These are phyloP conservation scores for Neoscelio sp. DNA, from an alignment of 2,888 invertebrate genomes.

Conservation along the genomic window DNA sequence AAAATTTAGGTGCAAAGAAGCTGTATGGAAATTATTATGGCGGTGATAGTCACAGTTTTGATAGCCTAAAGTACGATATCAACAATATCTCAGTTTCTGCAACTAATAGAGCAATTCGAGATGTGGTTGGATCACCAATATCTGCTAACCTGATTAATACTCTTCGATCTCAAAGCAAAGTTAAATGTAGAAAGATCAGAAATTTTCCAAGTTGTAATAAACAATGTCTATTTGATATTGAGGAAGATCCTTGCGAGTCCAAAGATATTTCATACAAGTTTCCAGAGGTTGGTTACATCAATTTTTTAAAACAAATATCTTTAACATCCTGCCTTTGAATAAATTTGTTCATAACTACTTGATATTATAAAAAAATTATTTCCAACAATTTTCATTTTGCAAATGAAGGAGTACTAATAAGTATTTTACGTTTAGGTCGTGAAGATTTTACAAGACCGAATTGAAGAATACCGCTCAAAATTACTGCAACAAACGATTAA, in stretches of 20 bases:
- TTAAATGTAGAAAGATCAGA: slow-evolving; percentile 64
- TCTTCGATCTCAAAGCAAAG: slow-evolving; percentile 36
- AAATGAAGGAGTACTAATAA: no score
- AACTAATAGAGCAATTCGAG: neutral
- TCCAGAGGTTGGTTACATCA: slow-evolving; percentile 69
- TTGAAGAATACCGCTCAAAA: slow-evolving; percentile 68
- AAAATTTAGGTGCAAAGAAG: neutral
- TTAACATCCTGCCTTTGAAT: neutral
- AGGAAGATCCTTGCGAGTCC: slow-evolving; percentile 77
- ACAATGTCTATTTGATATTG: slow-evolving; percentile 75
- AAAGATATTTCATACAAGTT: slow-evolving; percentile 70
- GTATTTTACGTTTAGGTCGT: slow-evolving; percentile 71
- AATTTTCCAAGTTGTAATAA: no score
- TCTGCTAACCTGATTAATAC: neutral
- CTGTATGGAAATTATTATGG: neutral
- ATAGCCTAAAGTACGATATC: neutral
- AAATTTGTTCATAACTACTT: no score
- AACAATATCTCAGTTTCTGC: neutral
- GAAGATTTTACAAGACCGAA: slow-evolving; percentile 58
- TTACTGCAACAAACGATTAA: slow-evolving; percentile 69
- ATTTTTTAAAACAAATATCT: no score
- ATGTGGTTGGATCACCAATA: neutral
- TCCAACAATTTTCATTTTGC: no score
- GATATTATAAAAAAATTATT: neutral
- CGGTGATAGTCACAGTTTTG: neutral